Evolutionary conservation across 2,888 invertebrate genomes (phyloP), one percentile per base, ranked within the genome.

Genomic region (Drosophila bunnanda): DNA sequence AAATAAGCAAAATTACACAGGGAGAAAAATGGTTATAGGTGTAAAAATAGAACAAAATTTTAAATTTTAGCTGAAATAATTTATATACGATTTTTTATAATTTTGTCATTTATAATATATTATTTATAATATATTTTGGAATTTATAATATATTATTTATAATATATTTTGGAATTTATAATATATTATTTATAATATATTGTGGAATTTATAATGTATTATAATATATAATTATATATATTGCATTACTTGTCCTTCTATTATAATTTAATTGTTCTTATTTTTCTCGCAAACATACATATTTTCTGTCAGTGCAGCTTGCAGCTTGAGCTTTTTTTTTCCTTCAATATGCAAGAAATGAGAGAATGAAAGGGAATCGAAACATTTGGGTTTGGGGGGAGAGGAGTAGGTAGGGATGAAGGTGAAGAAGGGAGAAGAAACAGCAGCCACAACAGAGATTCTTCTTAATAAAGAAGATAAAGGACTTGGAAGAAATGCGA

Each of bases 251-350:
- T 30, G 4, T n/a, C 9, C 6, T 43, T 43, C 4, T 12, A 7
- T 5, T 6, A 20, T 28, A 12, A 8, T 15, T 17, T 17, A 17
- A 4, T 44, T 25, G 8, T 0, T 8, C 12, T 13, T 0, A 13
- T 17, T n/a, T 3, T 1, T 5, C 25, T n/a, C 15, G 2, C 25
- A 25, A n/a, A 36, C 6, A 10, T 20, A 32, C 5, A 4, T 17
- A 17, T 7, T 38, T 41, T 56, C n/a, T 59, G 9, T n/a, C 48
- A 4, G 64, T 64, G 9, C 20, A 28, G 38, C 77, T 85, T 82
- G 82, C 82, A 85, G 80, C 82, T 83, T 80, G 71, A 82, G 86
- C 77, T 75, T 75, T 60, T 20, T 44, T 41, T 25, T 52, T 46
- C 5, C 7, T 28, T 46, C 17, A 15, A 39, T 71, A 32, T 25